Evolutionary conservation across 2,113 vertebrate genomes (phyloP).

Genomic region (Amblyornis subalaris): DNA sequence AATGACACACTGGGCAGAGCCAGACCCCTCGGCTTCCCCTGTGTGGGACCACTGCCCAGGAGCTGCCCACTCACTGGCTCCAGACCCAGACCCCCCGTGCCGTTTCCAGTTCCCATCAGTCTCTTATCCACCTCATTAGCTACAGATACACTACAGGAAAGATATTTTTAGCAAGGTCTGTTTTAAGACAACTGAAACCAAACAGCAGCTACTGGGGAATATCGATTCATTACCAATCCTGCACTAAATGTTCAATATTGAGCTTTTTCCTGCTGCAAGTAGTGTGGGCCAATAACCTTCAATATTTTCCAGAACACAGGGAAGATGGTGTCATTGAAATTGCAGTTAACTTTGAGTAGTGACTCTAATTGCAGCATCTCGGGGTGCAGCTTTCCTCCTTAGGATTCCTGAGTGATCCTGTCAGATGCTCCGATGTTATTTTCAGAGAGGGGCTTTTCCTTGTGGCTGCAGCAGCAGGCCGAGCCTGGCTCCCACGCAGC

Average conservation of each 20-base stretch:
- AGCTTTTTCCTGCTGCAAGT: slow-evolving; percentile 45
- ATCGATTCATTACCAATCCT: slow-evolving; percentile 57
- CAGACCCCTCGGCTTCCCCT: neutral
- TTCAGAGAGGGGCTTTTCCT: neutral
- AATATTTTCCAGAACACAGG: slow-evolving; percentile 8
- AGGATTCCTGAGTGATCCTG: neutral
- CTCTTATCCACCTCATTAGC: slow-evolving; percentile 40
- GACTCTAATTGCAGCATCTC: neutral
- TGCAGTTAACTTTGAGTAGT: neutral
- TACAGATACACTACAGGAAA: slow-evolving; percentile 42
- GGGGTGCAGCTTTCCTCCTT: neutral
- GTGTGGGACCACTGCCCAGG: fast-evolving
- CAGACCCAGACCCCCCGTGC: neutral
- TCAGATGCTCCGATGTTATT: neutral
- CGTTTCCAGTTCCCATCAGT: neutral
- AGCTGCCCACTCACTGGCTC: neutral
- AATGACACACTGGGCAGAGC: fast-evolving
- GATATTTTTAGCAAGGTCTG: slow-evolving; percentile 61
- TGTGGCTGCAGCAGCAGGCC: neutral
- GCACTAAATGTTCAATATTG: slow-evolving; percentile 26
- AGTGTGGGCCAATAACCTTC: slow-evolving; percentile 37
- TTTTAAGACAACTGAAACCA: slow-evolving; percentile 55
- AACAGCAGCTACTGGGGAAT: slow-evolving; percentile 35
- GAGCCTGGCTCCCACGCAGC: neutral
- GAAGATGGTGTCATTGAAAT: neutral